Evolutionary conservation across 2,797 vertebrate genomes (phyloP).

Genomic region (Chromis chromis): DNA sequence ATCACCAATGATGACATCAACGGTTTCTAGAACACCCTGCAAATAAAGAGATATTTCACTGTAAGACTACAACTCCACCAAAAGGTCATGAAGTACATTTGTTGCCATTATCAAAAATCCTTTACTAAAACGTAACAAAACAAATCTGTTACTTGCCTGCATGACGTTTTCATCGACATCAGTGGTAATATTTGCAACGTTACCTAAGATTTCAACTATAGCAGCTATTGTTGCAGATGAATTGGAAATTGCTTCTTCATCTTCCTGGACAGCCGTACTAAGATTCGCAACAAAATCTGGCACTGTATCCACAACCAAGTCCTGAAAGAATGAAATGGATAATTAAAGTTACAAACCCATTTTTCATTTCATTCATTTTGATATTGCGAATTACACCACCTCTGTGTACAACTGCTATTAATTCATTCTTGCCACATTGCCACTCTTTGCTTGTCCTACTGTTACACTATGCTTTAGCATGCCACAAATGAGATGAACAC

Average conservation of each 20-base stretch:
- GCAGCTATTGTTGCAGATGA: constrained; percentile 80
- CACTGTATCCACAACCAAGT: constrained; percentile 42
- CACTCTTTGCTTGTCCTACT: too few relatives aligned
- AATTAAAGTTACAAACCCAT: not conserved
- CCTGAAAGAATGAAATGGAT: constrained; percentile 46
- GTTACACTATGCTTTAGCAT: too few relatives aligned
- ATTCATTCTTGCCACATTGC: too few relatives aligned
- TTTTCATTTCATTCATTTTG: too few relatives aligned
- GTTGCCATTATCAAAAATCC: not conserved
- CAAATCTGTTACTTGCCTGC: constrained; percentile 54
- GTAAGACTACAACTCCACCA: not conserved
- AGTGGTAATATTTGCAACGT: constrained; percentile 70
- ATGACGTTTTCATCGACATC: constrained; percentile 39
- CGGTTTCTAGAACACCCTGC: constrained; percentile 85
- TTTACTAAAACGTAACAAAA: not conserved
- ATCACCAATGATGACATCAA: constrained; percentile 77
- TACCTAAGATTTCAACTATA: constrained; percentile 82
- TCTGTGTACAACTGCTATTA: too few relatives aligned
- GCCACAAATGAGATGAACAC: too few relatives aligned
- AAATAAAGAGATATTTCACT: constrained; percentile 40
- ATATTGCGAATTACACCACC: too few relatives aligned
- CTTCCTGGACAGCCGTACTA: not conserved
- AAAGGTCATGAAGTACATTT: not conserved
- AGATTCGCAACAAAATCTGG: constrained; percentile 67
- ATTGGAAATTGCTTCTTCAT: constrained; percentile 5